Conservation (phyloP, 2,797 vertebrate species). For the Pseudotriccus pelzelni region DNA sequence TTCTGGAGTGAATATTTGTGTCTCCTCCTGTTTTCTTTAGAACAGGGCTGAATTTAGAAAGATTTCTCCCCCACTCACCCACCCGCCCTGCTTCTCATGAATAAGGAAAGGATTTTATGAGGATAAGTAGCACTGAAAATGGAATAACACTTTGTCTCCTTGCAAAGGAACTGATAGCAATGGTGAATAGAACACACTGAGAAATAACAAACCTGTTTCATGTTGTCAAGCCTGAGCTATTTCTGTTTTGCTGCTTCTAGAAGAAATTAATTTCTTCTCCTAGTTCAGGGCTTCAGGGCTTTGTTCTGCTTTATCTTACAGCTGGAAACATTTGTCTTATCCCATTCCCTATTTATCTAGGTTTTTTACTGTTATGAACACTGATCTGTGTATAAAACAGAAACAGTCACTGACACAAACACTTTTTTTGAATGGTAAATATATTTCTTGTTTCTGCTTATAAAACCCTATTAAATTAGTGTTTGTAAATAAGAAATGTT, state of each 20-base stretch:
- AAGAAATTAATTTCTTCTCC: background rate
- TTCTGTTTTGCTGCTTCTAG: background rate
- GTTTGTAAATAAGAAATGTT: background rate
- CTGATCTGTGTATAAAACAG: background rate
- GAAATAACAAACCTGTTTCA: background rate
- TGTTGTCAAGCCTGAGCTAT: background rate
- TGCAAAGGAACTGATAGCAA: background rate
- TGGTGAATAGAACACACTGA: background rate
- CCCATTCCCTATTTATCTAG: background rate
- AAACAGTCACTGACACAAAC: background rate
- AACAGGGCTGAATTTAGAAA: background rate
- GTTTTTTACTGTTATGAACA: background rate
- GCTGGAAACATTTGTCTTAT: slow-evolving; percentile 2
- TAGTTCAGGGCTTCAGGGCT: background rate
- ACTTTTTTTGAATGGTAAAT: background rate
- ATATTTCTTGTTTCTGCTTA: background rate
- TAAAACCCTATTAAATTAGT: background rate
- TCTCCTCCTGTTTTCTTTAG: background rate
- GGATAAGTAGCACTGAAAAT: background rate
- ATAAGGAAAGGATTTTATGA: background rate
- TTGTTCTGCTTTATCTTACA: slow-evolving; percentile 24
- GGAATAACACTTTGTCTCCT: background rate
- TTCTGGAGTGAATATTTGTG: background rate
- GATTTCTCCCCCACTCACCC: background rate
- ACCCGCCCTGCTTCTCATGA: fast-evolving